Conservation (phyloP, 2,888 invertebrate species). For the Euplexia lucipara region DNA sequence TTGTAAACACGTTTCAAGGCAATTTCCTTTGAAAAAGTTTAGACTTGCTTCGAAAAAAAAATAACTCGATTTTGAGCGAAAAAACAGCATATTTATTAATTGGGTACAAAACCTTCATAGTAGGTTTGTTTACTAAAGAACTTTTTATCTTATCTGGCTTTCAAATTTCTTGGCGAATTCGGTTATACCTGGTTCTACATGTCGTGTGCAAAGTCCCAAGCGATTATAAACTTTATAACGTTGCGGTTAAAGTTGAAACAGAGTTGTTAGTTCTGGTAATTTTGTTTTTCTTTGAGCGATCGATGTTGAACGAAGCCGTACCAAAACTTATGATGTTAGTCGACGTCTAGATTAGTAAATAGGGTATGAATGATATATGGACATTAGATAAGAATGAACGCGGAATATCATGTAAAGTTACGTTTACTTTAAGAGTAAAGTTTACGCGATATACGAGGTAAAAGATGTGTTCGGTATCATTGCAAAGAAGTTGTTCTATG, state of each 20-base stretch:
- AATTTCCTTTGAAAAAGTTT: background rate
- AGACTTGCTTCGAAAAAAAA: background rate
- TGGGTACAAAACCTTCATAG: conserved; percentile 52
- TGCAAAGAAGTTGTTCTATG: conserved; percentile 28
- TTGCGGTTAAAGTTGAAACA: conserved; percentile 27
- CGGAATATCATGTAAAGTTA: conserved; percentile 38
- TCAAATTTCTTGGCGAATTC: conserved; percentile 62
- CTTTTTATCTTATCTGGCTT: conserved; percentile 67
- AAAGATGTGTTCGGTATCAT: conserved; percentile 4
- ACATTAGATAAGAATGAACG: conserved; percentile 41
- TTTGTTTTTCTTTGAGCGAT: conserved; percentile 45
- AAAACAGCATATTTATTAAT: conserved; percentile 62
- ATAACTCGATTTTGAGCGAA: conserved; percentile 9
- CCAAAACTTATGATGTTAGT: conserved; percentile 47
- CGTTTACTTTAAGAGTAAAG: conserved; percentile 28
- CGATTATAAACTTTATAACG: conserved; percentile 27
- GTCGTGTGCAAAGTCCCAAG: conserved; percentile 10
- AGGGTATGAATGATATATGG: conserved; percentile 53
- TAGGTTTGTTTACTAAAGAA: conserved; percentile 62
- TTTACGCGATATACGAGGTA: conserved; percentile 21
- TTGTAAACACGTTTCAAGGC: background rate
- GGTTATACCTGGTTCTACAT: conserved; percentile 26
- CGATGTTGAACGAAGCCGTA: conserved; percentile 40
- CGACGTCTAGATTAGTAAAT: conserved; percentile 48
- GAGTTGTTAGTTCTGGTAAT: conserved; percentile 11